Percentiles rank a stretch among this genome's conserved stretches.
Evolutionary conservation across 2,888 invertebrate species (phyloP).

Genomic region (Trilocha varians): DNA sequence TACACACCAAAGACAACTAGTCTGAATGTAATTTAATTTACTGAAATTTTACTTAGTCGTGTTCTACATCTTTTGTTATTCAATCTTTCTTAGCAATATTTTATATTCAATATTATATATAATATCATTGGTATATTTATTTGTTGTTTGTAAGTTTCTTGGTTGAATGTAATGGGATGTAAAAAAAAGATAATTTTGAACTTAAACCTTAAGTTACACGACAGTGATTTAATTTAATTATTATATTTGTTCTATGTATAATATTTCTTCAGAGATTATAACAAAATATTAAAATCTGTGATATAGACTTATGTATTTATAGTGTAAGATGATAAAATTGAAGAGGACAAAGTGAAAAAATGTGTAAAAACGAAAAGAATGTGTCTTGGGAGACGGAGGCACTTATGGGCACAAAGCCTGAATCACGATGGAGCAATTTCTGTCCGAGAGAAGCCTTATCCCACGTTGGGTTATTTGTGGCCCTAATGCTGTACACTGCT

Average conservation of each 20-base stretch:
- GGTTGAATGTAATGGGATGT: too few species aligned
- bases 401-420: conserved; percentile 55
- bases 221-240: neutral
- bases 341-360: conserved; percentile 31
- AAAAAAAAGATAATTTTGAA: too few species aligned
- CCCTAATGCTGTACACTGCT: conserved; percentile 84
- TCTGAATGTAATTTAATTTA: too few species aligned
- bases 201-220: too few species aligned
- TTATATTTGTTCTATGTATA: neutral
- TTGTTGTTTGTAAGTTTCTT: too few species aligned
- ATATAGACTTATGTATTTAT: neutral
- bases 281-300: neutral
- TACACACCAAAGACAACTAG: too few species aligned
- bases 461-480: conserved; percentile 82
- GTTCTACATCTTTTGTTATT: too few species aligned
- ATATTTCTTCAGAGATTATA: neutral
- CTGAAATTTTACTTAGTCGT: too few species aligned
- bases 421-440: conserved; percentile 65
- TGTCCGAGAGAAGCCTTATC: conserved; percentile 79
- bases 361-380: conserved; percentile 58
- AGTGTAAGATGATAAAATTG: conserved; percentile 17
- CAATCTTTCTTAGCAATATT: too few species aligned
- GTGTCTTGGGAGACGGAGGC: conserved; percentile 68
- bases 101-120: too few species aligned
- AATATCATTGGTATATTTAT: too few species aligned